Percentiles rank a stretch among this genome's conserved stretches.
These are phyloP conservation scores for Eriosoma lanigerum DNA, from an alignment of 1,140 invertebrate species.

Conservation along the genomic window DNA sequence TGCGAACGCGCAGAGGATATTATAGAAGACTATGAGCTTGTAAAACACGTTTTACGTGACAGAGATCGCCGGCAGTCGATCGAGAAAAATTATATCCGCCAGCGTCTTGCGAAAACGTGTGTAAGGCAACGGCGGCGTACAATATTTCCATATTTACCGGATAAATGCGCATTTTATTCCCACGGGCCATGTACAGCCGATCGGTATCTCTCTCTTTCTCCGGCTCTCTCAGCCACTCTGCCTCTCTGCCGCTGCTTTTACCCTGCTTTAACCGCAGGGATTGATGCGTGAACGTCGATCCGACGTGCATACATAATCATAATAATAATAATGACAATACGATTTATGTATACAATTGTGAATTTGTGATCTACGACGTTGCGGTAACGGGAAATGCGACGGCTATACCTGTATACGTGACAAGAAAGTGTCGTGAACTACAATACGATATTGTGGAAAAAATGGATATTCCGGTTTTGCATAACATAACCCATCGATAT, in stretches of 20 bases:
- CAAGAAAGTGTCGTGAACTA: background rate
- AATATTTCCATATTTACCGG: constrained; percentile 46
- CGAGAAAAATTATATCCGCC: constrained; percentile 46
- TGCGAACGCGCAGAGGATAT: background rate
- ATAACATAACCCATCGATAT: too few species aligned
- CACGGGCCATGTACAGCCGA: constrained; percentile 48
- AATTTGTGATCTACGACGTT: background rate
- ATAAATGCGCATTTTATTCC: constrained; percentile 41
- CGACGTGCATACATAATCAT: constrained; percentile 22
- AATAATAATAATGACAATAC: constrained; percentile 23
- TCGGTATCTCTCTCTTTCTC: constrained; percentile 8
- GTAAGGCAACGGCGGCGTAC: constrained; percentile 23
- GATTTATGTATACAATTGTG: background rate
- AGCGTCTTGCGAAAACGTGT: constrained; percentile 45
- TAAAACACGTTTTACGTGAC: constrained; percentile 49
- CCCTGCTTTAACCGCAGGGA: background rate
- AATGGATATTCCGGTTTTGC: background rate
- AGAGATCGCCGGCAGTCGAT: constrained; percentile 45
- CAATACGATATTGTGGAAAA: background rate
- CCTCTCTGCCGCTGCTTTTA: background rate
- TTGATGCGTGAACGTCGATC: background rate
- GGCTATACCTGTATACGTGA: background rate
- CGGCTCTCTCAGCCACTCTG: background rate
- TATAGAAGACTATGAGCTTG: background rate
- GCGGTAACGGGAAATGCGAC: background rate